Base-by-base conservation (phyloP, 2,113 vertebrate genomes). In the Petrocephalus microphthalmus region DNA sequence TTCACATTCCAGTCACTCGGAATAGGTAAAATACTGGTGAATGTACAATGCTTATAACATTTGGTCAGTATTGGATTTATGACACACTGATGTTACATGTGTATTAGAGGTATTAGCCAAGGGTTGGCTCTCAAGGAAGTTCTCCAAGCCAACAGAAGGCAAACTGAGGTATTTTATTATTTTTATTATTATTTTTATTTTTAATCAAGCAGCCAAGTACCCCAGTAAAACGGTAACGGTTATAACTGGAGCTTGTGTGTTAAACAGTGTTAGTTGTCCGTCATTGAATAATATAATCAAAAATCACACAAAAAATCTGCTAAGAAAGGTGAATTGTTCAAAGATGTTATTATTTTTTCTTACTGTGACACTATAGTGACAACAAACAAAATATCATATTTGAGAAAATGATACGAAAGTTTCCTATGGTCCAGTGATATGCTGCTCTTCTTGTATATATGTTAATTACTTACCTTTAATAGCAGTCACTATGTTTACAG, bases 401-500 rank as follows among this genome's bases (percentile, higher is more conserved):
- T 90, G 52, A 37, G 56, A 33, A 51, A 91, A 89, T 89, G 90
- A 90, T 91, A 92, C 56, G 88, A 51, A 88, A 22, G 54, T 90
- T 89, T 90, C 19, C 53, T 89, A 92, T 88, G 86, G 89, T 93
- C 87, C 91, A 92, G 89, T 92, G 90, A 91, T 93, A 89, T 94
- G 95, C 94, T 95, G 95, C 94, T 95, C 92, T 92, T 93, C 86
- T 87, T 91, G 67, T 87, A 87, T 88, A 74, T 74, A 74, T 89
- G 54, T 91, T 87, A 78, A 82, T 78, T 81, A 56, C 17, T 86
- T 89, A 88, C 84, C 90, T 91, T 90, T 94, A 88, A 89, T 93
- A 91, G 88, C 91, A 92, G 94, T 95, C 93, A 93, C 87, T 92
- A 92, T 95, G 95, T 96, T 95, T 96, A 95, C 95, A 95, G 88